phyloP scores from a whole-genome alignment of 1,140 invertebrate genomes.

The Zaprionus lachaisei region DNA sequence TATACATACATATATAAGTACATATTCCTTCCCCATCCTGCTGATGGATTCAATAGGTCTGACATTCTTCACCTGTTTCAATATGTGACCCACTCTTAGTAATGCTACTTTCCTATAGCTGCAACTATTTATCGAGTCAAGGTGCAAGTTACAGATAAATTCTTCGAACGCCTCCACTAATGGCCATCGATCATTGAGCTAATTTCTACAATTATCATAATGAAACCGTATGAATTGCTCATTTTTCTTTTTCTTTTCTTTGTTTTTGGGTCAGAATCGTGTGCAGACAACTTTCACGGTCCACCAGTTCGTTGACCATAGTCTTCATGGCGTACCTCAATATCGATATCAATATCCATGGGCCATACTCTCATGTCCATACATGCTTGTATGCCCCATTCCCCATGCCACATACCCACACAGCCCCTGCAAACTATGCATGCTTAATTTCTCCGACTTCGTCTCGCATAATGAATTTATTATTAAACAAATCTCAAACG shows the following conservation, averaged over 20 bases:
- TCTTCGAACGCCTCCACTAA: constrained; percentile 1
- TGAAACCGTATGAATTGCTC: constrained; percentile 40
- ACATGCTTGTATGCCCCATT: constrained; percentile 11
- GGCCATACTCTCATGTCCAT: constrained; percentile 45
- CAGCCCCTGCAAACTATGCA: constrained; percentile 55
- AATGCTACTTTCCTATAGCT: background rate
- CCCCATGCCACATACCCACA: constrained; percentile 16
- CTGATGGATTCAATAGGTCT: background rate
- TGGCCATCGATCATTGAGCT: constrained; percentile 34
- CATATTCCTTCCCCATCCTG: too few species aligned
- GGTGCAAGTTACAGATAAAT: constrained; percentile 14
- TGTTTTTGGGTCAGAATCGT: constrained; percentile 72
- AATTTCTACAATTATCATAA: constrained; percentile 58
- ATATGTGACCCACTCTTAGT: background rate
- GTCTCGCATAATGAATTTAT: constrained; percentile 77
- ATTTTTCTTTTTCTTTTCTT: constrained; percentile 21
- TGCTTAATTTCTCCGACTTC: constrained; percentile 72
- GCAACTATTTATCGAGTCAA: constrained; percentile 2
- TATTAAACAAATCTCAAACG: constrained; percentile 75
- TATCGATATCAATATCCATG: constrained; percentile 36
- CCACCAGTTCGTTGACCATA: constrained; percentile 76
- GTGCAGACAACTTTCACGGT: constrained; percentile 68
- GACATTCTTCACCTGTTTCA: background rate
- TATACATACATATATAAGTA: too few species aligned
- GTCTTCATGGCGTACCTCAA: constrained; percentile 18